Evolutionary conservation across 2,888 invertebrate genomes (phyloP), one percentile per base, ranked within the genome.

Genomic region (Orchesella flavescens): DNA sequence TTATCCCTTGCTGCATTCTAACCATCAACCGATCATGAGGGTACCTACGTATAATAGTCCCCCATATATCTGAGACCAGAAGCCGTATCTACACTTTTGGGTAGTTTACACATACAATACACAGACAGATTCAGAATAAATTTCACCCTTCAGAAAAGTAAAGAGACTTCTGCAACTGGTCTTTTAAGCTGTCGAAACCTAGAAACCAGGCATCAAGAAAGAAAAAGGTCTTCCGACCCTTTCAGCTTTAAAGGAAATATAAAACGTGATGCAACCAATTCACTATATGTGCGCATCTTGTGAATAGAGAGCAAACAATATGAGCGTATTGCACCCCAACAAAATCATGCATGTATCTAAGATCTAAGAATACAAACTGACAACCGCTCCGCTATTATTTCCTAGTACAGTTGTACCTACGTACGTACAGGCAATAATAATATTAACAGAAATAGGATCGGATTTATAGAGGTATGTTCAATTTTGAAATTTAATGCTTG

Each of bases 191-290:
- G 77, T 69, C 63, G 63, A 78, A 34, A 4, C 34, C 78, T 71
- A 2, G 3, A 34, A 34, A 4, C 49, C 53, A 43, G 65, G 19
- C 71, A 71, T 61, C 23, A 13, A 21, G 24, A 34, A 75, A 43
- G 34, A 55, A 78, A 77, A 78, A 78, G 78, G 78, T 78, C 63
- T 34, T 63, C 34, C 55, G 69, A 78, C 61, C 69, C 78, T 71
- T 69, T 49, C 66, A 17, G 65, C 59, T 49, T 77, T 69, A 69
- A 17, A 75, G 76, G 57, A 66, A 76, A 76, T 24, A 76, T 43
- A 55, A 73, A 61, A 59, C 59, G 44, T 24, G 17, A 15, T 44
- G n/a, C 66, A 66, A 43, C 43, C 43, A 66, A 46, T 19, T 53
- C 10, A 49, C 13, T 49, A 12, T 49, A 12, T 49, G 49, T 49